Percentiles rank a stretch among this genome's conserved stretches.
Conservation (phyloP, 2,113 vertebrate species). For the Tachysurus vachellii region DNA sequence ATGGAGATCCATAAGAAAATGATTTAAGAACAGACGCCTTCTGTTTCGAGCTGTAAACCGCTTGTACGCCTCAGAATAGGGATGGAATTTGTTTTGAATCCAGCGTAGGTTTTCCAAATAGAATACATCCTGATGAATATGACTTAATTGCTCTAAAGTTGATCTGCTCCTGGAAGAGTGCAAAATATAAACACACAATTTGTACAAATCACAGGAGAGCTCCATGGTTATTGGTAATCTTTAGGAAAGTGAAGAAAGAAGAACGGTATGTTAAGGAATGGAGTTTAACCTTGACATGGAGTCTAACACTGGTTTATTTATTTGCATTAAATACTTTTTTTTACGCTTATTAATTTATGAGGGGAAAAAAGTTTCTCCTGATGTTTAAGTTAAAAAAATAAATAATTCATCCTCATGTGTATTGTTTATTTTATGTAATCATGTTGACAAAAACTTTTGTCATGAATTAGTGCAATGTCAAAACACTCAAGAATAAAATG, state of each 20-base stretch:
- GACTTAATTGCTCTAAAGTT: neutral
- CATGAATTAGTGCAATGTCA: neutral
- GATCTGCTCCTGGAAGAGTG: neutral
- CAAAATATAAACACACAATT: neutral
- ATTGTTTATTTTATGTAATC: neutral
- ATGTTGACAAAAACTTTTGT: neutral
- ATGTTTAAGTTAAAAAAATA: neutral
- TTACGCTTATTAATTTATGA: no score
- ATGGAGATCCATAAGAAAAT: conserved; percentile 14
- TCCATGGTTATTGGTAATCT: neutral
- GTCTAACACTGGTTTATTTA: neutral
- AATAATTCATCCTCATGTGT: neutral
- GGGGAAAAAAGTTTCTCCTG: no score
- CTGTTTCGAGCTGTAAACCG: neutral
- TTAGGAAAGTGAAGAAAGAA: neutral
- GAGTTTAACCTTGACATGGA: neutral
- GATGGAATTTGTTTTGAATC: neutral
- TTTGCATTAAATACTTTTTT: neutral
- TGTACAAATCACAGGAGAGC: neutral
- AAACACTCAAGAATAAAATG: neutral
- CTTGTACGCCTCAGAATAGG: neutral
- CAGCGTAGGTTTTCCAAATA: neutral
- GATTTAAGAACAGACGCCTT: conserved; percentile 22
- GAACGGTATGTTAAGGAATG: neutral
- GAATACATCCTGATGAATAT: neutral